Conservation (phyloP, 2,888 invertebrate genomes). For the Bimastos eiseni region DNA sequence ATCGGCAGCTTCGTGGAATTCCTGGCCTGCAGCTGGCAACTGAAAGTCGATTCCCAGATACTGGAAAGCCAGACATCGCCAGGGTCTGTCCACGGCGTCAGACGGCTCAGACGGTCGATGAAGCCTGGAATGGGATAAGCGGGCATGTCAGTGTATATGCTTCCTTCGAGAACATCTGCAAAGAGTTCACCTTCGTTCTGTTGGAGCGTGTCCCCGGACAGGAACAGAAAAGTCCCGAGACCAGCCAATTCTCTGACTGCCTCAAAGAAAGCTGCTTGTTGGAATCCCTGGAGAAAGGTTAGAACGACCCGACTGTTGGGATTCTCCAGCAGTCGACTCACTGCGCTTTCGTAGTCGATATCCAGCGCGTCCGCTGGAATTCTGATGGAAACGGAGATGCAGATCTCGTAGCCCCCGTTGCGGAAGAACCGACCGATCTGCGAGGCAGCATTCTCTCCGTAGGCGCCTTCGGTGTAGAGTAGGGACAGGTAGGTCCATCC, state of each 20-base stretch:
- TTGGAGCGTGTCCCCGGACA: constrained; percentile 31
- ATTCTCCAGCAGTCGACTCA: not conserved
- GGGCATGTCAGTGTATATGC: constrained; percentile 23
- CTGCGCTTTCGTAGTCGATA: constrained; percentile 19
- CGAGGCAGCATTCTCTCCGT: constrained; percentile 49
- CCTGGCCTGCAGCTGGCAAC: constrained; percentile 23
- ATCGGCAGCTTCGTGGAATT: constrained; percentile 3
- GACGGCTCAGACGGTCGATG: not conserved
- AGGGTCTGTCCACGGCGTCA: constrained; percentile 19
- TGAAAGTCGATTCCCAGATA: constrained; percentile 20
- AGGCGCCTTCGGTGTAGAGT: constrained; percentile 72
- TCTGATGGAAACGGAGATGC: constrained; percentile 28
- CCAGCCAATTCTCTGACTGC: not conserved
- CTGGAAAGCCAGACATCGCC: constrained; percentile 27
- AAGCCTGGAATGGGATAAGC: constrained; percentile 16
- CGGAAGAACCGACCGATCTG: constrained; percentile 29
- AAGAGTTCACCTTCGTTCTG: constrained; percentile 37
- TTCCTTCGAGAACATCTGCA: constrained; percentile 32
- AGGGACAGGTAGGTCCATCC: constrained; percentile 79
- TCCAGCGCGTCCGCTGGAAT: constrained; percentile 18
- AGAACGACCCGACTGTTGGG: constrained; percentile 34
- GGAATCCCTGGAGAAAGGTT: constrained; percentile 21
- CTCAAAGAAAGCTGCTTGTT: not conserved
- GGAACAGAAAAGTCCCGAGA: constrained; percentile 24
- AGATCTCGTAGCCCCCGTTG: constrained; percentile 21